Evolutionary conservation across 1,140 invertebrate species (phyloP).

Genomic region (Drosophila dunni): DNA sequence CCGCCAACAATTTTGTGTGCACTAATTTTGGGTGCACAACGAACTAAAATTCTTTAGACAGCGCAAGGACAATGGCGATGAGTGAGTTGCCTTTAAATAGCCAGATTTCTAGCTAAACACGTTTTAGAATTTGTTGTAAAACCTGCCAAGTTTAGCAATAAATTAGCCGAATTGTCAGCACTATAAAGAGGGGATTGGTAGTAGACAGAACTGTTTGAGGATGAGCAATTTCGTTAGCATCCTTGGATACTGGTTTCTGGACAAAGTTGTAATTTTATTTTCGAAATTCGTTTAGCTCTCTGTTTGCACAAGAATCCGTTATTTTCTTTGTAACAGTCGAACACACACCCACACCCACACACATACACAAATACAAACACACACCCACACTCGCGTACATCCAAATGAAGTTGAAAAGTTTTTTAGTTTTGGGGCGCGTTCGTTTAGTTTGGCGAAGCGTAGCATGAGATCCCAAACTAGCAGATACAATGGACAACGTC

Average conservation of each 20-base stretch:
- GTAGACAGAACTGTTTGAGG: not conserved
- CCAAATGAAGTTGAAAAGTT: constrained; percentile 80
- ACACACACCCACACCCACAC: constrained; percentile 4
- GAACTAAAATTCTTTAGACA: constrained; percentile 42
- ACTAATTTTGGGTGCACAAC: constrained; percentile 69
- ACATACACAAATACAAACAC: not conserved
- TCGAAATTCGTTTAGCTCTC: constrained; percentile 81
- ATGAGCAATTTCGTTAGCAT: constrained; percentile 67
- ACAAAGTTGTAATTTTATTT: constrained; percentile 83
- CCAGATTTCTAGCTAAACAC: no score
- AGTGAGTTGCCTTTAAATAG: not conserved
- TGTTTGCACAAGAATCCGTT: constrained; percentile 80
- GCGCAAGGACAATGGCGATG: constrained; percentile 5
- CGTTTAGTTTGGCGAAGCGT: constrained; percentile 71
- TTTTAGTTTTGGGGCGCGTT: constrained; percentile 53
- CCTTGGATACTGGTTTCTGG: constrained; percentile 50
- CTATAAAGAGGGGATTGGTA: no score
- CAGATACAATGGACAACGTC: constrained; percentile 13
- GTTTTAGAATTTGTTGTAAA: no score
- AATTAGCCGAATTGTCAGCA: no score
- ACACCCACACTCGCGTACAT: not conserved
- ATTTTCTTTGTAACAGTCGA: constrained; percentile 69
- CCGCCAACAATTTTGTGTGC: constrained; percentile 62
- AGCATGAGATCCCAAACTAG: constrained; percentile 42
- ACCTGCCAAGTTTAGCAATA: no score